phyloP scores from a whole-genome alignment of 2,797 vertebrate species.

The Micrastur ruficollis region DNA sequence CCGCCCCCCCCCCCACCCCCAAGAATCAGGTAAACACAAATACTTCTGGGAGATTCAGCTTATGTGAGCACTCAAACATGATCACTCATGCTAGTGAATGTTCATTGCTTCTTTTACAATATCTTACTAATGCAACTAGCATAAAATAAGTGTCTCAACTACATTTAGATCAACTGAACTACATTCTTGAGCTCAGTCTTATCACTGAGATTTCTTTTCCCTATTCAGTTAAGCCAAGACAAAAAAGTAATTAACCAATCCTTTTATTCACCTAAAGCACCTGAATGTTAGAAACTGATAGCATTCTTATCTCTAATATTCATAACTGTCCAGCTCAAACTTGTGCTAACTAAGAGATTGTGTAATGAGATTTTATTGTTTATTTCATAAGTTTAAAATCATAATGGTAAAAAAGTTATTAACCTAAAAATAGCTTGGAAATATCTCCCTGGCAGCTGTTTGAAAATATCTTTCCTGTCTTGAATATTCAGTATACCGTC shows the following conservation, averaged over 20 bases:
- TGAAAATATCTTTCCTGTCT: neutral
- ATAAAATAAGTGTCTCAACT: neutral
- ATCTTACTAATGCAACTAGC: neutral
- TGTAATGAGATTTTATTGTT: neutral
- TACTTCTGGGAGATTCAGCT: neutral
- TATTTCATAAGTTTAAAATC: neutral
- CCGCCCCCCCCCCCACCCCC: too few relatives aligned
- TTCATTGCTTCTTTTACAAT: neutral
- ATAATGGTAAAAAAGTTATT: neutral
- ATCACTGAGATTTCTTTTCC: neutral
- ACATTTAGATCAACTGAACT: neutral
- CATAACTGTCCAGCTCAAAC: neutral
- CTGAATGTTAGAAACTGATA: neutral
- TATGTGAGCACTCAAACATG: neutral
- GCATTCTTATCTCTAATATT: neutral
- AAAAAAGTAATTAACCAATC: neutral
- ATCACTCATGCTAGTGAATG: neutral
- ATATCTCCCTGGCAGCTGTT: neutral
- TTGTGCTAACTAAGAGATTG: neutral
- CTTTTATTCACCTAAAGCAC: neutral
- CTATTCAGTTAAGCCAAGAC: neutral
- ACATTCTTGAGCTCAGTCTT: neutral
- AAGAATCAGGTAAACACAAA: neutral
- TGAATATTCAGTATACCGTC: neutral
- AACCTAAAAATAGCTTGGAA: neutral